A percentile compares a stretch with the other conserved stretches of the same genome.
Conservation (phyloP, 2,888 invertebrate species). For the Trissolcus japonicus region DNA sequence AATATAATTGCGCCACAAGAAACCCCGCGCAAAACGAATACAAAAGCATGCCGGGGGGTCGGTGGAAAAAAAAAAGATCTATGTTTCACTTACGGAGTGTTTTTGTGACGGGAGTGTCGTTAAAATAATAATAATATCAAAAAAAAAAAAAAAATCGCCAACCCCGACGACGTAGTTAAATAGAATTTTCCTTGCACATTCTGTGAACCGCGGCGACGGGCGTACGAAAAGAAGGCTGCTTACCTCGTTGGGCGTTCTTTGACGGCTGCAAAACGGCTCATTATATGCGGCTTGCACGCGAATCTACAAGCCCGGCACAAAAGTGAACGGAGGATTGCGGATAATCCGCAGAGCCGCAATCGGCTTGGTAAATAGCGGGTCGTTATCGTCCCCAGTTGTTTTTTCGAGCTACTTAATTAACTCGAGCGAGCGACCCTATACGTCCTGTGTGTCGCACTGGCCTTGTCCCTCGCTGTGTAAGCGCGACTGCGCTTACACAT, state of each 20-base stretch:
- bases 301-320: conserved; percentile 29
- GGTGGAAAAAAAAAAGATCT: too few relatives aligned
- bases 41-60: too few relatives aligned
- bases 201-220: neutral
- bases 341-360: conserved; percentile 43
- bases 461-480: conserved; percentile 17
- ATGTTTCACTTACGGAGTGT: too few relatives aligned
- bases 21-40: too few relatives aligned
- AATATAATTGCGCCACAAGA: too few relatives aligned
- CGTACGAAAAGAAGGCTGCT: conserved; percentile 1
- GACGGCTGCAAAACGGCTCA: conserved; percentile 22
- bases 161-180: neutral
- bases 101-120: too few relatives aligned
- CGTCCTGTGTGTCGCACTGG: conserved; percentile 39
- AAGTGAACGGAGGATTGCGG: conserved; percentile 31
- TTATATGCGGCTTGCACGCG: conserved; percentile 23
- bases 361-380: conserved; percentile 46
- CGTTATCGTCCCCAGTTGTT: conserved; percentile 48
- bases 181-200: neutral
- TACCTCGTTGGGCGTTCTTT: conserved; percentile 12
- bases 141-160: neutral
- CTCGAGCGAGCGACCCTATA: conserved; percentile 23
- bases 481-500: conserved; percentile 16
- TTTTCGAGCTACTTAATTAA: conserved; percentile 54
- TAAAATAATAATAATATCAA: too few relatives aligned